A percentile compares a stretch with the other conserved stretches of the same genome.
Conservation (phyloP, 2,113 vertebrate species). For the Madoqua kirkii region DNA sequence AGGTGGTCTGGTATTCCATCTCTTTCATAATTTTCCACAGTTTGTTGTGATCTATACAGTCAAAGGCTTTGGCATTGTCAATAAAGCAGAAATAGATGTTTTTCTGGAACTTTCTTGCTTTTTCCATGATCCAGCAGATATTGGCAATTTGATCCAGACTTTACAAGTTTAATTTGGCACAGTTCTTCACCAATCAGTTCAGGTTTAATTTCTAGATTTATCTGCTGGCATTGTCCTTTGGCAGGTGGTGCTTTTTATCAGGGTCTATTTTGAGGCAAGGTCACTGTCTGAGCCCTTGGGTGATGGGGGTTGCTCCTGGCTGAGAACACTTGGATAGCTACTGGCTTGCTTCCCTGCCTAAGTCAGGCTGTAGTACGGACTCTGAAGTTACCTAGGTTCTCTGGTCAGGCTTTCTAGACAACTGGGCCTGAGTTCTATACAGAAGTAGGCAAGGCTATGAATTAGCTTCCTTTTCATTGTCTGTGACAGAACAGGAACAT, state of each 20-base stretch:
- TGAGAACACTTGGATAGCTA: neutral
- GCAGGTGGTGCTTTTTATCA: neutral
- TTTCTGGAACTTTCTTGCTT: no score
- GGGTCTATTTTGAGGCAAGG: neutral
- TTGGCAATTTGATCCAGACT: neutral
- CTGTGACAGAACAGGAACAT: neutral
- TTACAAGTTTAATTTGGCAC: neutral
- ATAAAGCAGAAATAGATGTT: no score
- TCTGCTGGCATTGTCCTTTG: neutral
- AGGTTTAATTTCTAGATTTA: neutral
- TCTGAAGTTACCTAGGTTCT: neutral
- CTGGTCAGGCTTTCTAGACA: neutral
- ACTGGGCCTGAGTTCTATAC: neutral
- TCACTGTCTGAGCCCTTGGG: neutral
- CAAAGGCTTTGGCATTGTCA: no score
- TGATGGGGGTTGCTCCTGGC: neutral
- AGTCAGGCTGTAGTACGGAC: neutral
- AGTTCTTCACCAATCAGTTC: neutral
- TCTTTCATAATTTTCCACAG: no score
- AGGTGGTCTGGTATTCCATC: no score
- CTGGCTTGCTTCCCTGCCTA: neutral
- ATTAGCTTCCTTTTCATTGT: neutral
- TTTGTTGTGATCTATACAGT: no score
- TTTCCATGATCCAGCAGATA: no score
- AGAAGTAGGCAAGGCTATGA: neutral